A percentile compares a stretch with the other conserved stretches of the same genome.
phyloP scores from a whole-genome alignment of 1,140 invertebrate genomes.

The Sitophilus oryzae region DNA sequence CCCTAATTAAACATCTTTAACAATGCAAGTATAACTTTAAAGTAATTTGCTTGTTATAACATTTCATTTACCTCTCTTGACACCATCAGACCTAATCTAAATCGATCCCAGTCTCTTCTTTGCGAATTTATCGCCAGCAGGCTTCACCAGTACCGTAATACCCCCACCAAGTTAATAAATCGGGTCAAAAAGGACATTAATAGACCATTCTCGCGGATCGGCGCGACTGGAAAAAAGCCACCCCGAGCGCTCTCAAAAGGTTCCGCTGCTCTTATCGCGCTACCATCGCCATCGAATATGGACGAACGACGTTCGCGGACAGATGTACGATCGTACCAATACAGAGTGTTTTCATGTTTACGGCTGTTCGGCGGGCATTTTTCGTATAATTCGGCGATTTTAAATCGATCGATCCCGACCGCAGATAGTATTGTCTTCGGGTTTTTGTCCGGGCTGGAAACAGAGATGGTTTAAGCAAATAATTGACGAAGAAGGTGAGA shows the following conservation, averaged over 20 bases:
- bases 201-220: conserved; percentile 10
- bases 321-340: conserved; percentile 22
- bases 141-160: neutral
- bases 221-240: neutral
- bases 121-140: neutral
- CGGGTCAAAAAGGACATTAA: conserved; percentile 16
- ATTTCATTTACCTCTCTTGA: too few relatives aligned
- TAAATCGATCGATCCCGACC: conserved; percentile 14
- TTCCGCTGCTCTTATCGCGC: conserved; percentile 3
- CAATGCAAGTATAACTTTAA: too few relatives aligned
- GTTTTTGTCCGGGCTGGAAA: too few relatives aligned
- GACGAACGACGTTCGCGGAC: conserved; percentile 16
- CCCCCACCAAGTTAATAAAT: conserved; percentile 9
- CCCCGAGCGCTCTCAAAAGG: neutral
- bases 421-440: conserved; percentile 24
- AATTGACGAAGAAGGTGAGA: too few relatives aligned
- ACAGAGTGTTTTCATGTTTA: conserved; percentile 25
- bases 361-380: conserved; percentile 13
- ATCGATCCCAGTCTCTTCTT: too few relatives aligned
- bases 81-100: too few relatives aligned
- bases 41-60: too few relatives aligned
- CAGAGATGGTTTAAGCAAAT: too few relatives aligned
- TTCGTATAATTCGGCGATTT: conserved; percentile 21
- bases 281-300: conserved; percentile 20
- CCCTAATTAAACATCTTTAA: too few relatives aligned